Evolutionary conservation across 64 coral and sea anemone species (phyloP).

Genomic region (Platygyra sinensis): DNA sequence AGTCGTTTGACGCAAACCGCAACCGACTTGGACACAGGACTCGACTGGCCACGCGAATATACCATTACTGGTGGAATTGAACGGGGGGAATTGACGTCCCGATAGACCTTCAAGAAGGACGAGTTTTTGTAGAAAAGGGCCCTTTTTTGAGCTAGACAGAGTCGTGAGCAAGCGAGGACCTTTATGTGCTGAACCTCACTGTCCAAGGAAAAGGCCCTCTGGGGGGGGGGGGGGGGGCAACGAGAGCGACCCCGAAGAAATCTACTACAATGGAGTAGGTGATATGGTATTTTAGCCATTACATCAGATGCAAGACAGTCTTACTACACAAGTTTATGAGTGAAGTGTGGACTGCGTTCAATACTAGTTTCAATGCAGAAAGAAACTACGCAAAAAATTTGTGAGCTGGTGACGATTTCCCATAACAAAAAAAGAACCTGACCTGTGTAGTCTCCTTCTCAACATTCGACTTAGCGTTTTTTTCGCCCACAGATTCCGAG

Average conservation of each 20-base stretch:
- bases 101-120: constrained; percentile 35
- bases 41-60: constrained; percentile 64
- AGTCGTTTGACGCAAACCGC: constrained; percentile 57
- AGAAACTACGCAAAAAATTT: too few relatives aligned
- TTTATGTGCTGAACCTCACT: constrained; percentile 61
- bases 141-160: constrained; percentile 44
- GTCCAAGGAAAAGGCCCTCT: constrained; percentile 36
- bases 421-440: too few relatives aligned
- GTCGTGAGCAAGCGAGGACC: constrained; percentile 53
- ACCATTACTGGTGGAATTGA: constrained; percentile 41
- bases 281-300: neutral
- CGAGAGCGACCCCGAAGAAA: constrained; percentile 20
- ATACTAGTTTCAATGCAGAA: too few relatives aligned
- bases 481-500: too few relatives aligned
- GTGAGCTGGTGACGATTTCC: too few relatives aligned
- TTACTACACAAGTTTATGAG: too few relatives aligned
- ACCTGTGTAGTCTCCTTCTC: too few relatives aligned
- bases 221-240: too few relatives aligned
- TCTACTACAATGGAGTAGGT: constrained; percentile 26
- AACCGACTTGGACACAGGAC: constrained; percentile 53
- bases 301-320: too few relatives aligned
- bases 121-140: constrained; percentile 51
- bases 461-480: too few relatives aligned
- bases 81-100: constrained; percentile 61
- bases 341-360: too few relatives aligned